These are phyloP conservation scores for Amphibalanus amphitrite DNA, from an alignment of 1,140 invertebrate species.

Conservation along the genomic window DNA sequence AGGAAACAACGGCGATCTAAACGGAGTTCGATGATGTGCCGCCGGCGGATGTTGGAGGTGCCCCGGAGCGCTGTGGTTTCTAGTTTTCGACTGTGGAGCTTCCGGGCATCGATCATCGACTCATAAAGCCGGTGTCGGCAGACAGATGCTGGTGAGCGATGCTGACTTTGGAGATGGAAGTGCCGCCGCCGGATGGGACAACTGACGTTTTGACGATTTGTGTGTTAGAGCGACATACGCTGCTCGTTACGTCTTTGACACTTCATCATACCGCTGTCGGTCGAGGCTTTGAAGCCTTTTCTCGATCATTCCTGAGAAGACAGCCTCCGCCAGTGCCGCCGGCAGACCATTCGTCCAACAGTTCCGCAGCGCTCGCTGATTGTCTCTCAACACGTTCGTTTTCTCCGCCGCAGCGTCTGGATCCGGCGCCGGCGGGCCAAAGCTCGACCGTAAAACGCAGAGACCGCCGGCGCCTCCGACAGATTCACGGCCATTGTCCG, in stretches of 20 bases:
- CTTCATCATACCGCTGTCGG: background rate
- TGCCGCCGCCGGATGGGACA: too few species aligned
- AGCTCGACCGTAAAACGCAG: background rate
- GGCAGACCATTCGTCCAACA: background rate
- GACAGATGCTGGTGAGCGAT: background rate
- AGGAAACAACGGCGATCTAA: background rate
- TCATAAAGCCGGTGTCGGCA: background rate
- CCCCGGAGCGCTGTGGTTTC: background rate
- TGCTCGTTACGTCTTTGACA: background rate
- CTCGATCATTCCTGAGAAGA: too few species aligned
- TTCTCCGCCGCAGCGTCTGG: background rate
- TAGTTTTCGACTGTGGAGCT: background rate
- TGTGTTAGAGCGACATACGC: background rate
- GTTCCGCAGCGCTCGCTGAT: background rate
- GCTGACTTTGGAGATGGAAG: background rate
- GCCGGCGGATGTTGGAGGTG: background rate
- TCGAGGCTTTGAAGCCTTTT: too few species aligned
- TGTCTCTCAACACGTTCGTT: background rate
- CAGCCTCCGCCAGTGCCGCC: background rate
- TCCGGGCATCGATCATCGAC: background rate
- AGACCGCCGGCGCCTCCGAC: too few species aligned
- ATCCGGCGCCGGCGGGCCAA: background rate
- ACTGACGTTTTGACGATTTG: too few species aligned
- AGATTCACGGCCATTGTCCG: background rate
- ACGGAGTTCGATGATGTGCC: background rate